Percentiles rank a stretch among this genome's conserved stretches.
Evolutionary conservation across 2,113 vertebrate species (phyloP).

Genomic region (Bombycilla garrulus): DNA sequence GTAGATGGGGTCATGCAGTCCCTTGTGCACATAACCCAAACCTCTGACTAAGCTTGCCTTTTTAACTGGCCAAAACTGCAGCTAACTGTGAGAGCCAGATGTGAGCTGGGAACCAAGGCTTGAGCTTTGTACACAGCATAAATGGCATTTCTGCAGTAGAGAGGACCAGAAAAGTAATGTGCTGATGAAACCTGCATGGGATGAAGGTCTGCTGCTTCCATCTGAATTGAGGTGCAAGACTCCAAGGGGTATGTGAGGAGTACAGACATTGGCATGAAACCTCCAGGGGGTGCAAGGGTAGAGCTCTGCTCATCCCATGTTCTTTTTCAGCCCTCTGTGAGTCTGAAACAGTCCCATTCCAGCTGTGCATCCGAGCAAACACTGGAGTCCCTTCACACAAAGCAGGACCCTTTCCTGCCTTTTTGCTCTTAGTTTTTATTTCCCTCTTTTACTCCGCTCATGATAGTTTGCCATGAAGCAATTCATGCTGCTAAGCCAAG

Average conservation of each 20-base stretch:
- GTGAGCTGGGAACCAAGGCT: background rate
- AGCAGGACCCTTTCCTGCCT: background rate
- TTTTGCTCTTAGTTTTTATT: background rate
- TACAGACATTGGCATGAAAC: background rate
- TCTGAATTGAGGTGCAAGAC: background rate
- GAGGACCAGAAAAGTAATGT: background rate
- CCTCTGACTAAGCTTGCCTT: background rate
- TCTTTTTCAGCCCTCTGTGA: background rate
- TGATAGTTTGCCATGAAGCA: background rate
- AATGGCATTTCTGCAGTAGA: background rate
- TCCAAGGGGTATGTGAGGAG: background rate
- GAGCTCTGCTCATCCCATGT: background rate
- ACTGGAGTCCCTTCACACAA: background rate
- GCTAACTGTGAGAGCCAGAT: background rate
- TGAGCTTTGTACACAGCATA: background rate
- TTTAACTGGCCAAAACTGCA: background rate
- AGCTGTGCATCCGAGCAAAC: background rate
- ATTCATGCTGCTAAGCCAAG: background rate
- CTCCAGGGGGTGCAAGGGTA: background rate
- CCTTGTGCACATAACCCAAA: background rate
- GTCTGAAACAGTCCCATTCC: background rate
- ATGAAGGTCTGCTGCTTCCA: background rate
- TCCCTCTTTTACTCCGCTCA: background rate
- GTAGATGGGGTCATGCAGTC: background rate
- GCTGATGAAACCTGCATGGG: background rate